Evolutionary conservation across 2,113 vertebrate genomes (phyloP).

Genomic region (Gallinago paraguaiae): DNA sequence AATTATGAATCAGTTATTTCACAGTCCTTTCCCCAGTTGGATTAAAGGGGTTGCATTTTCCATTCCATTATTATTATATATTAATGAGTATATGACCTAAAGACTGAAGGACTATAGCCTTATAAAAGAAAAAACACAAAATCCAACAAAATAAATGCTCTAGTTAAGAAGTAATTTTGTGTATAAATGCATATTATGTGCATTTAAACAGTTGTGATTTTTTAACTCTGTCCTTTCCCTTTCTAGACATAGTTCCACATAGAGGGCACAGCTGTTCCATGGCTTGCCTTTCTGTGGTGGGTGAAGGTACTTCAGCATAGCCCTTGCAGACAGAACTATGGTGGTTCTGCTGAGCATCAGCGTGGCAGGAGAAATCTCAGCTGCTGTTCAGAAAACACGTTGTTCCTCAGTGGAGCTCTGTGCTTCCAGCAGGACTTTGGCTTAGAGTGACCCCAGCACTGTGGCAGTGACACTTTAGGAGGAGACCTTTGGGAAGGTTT

Average conservation of each 20-base stretch:
- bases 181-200: background rate
- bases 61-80: background rate
- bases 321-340: background rate
- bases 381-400: background rate
- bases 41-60: background rate
- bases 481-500: background rate
- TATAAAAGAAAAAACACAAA: background rate
- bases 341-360: background rate
- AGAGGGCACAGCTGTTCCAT: background rate
- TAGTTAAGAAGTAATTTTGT: background rate
- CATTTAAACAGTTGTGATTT: background rate
- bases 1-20: background rate
- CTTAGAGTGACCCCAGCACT: background rate
- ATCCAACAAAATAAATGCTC: background rate
- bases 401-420: background rate
- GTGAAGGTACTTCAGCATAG: background rate
- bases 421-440: background rate
- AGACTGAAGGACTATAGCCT: background rate
- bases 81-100: background rate
- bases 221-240: background rate
- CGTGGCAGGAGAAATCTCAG: background rate
- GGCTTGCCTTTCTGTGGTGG: background rate
- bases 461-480: background rate
- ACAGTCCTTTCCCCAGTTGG: background rate
- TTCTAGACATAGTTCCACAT: background rate